Percentiles rank a stretch among this genome's conserved stretches.
Conservation (phyloP, 1,140 invertebrate species). For the Babylonia areolata region DNA sequence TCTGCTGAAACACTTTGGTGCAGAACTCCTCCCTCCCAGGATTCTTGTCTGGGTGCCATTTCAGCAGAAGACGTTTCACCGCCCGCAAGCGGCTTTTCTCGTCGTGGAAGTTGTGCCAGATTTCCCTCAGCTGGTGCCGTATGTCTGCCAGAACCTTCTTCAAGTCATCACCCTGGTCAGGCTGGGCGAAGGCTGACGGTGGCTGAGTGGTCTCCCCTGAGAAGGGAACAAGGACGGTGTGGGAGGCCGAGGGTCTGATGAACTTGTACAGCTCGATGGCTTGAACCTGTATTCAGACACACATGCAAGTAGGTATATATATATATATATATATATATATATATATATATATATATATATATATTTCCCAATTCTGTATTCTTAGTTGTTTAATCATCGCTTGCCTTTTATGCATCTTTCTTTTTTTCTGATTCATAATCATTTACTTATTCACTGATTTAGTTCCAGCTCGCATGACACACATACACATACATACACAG, state of each 20-base stretch:
- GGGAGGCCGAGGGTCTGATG: constrained; percentile 40
- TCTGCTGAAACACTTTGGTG: constrained; percentile 62
- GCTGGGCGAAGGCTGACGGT: background rate
- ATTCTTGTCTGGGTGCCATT: constrained; percentile 75
- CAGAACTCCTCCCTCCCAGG: constrained; percentile 57
- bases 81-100: constrained; percentile 56
- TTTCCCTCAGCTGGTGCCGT: constrained; percentile 48
- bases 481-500: too few relatives aligned
- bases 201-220: constrained; percentile 15
- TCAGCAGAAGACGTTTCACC: constrained; percentile 64
- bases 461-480: too few relatives aligned
- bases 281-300: constrained; percentile 44
- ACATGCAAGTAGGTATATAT: background rate
- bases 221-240: background rate
- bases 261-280: constrained; percentile 61
- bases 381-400: too few relatives aligned
- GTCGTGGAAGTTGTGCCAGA: constrained; percentile 43
- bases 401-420: too few relatives aligned
- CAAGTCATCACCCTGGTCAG: background rate
- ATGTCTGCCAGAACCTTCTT: constrained; percentile 50
- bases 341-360: too few relatives aligned
- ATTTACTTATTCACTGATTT: too few relatives aligned
- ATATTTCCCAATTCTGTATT: background rate
- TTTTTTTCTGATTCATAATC: too few relatives aligned
- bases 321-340: too few relatives aligned